These are phyloP conservation scores for Amphiprion ocellaris DNA, from an alignment of 2,113 vertebrate species.

Conservation along the genomic window DNA sequence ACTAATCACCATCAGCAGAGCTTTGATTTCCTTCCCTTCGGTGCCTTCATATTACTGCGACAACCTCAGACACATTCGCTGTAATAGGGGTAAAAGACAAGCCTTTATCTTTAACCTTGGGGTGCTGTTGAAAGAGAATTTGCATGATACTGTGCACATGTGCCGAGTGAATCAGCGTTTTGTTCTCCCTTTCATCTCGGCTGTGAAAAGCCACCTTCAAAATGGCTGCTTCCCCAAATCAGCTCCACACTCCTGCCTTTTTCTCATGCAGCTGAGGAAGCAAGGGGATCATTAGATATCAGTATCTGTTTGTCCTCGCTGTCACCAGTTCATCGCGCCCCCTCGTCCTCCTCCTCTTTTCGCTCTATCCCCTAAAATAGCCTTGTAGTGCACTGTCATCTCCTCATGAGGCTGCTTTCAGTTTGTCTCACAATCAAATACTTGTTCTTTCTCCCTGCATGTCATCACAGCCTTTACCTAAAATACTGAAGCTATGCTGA, in stretches of 20 bases:
- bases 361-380: slow-evolving; percentile 34
- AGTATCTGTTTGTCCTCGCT: slow-evolving; percentile 61
- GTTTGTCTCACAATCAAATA: slow-evolving; percentile 7
- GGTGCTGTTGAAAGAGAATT: slow-evolving; percentile 29
- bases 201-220: slow-evolving; percentile 62
- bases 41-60: slow-evolving; percentile 21
- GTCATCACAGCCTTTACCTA: slow-evolving; percentile 1
- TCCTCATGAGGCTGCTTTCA: slow-evolving; percentile 27
- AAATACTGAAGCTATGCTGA: not conserved
- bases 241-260: slow-evolving; percentile 32
- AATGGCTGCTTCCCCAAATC: slow-evolving; percentile 58
- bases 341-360: slow-evolving; percentile 23
- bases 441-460: not conserved
- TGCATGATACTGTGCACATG: slow-evolving; percentile 60
- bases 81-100: slow-evolving; percentile 13
- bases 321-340: slow-evolving; percentile 37
- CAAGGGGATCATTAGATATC: slow-evolving; percentile 68
- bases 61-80: slow-evolving; percentile 26
- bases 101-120: slow-evolving; percentile 42
- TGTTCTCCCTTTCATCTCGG: slow-evolving; percentile 49
- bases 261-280: slow-evolving; percentile 63
- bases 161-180: slow-evolving; percentile 58
- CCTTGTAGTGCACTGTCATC: slow-evolving; percentile 8
- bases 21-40: slow-evolving; percentile 30
- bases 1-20: slow-evolving; percentile 41